Evolutionary conservation across 2,797 vertebrate genomes (phyloP), one percentile per base, ranked within the genome.

Genomic region (Lophius americanus): DNA sequence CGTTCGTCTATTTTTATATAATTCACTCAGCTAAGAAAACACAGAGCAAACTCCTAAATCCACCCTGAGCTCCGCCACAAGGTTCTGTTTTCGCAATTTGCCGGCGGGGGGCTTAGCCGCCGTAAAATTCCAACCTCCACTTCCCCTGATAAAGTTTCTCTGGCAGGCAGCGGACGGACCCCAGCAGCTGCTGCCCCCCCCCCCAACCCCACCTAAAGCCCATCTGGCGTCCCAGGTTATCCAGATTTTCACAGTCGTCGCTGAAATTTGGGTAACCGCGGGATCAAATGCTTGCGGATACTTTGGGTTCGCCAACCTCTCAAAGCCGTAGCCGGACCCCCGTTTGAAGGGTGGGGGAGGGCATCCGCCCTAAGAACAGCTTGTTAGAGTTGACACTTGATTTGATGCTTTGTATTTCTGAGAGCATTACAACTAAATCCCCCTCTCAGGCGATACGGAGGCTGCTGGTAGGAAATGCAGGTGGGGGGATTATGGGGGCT

Each of bases 361-460:
- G 47, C 61, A 33, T 60, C 75, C 70, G 14, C 60, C 75, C 82
- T 41, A 14, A 82, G 79, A 85, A 76, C 82, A 78, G 87, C 86
- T 90, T 90, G 88, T 92, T 90, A 82, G 84, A 89, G 85, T 81
- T 81, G 82, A 92, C 87, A 81, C 82, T 87, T 80, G 63, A 81
- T 88, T 91, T 91, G 73, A 76, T 81, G 83, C 81, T 56, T 85
- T 84, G 83, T 82, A 68, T 90, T 91, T 92, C 81, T 73, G 75
- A 85, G 68, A 71, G 81, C 81, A 79, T 91, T 85, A 86, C 78
- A 70, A 83, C 63, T 77, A 88, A 92, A 89, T 89, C 87, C 83
- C 59, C 72, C 60, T 77, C 76, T 81, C 81, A 78, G 79, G 80
- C 77, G 76, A 76, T 64, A 51, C 38, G 74, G 49, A 63, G 68